Evolutionary conservation across 1,140 invertebrate genomes (phyloP).

Genomic region (Caenorhabditis briggsae): DNA sequence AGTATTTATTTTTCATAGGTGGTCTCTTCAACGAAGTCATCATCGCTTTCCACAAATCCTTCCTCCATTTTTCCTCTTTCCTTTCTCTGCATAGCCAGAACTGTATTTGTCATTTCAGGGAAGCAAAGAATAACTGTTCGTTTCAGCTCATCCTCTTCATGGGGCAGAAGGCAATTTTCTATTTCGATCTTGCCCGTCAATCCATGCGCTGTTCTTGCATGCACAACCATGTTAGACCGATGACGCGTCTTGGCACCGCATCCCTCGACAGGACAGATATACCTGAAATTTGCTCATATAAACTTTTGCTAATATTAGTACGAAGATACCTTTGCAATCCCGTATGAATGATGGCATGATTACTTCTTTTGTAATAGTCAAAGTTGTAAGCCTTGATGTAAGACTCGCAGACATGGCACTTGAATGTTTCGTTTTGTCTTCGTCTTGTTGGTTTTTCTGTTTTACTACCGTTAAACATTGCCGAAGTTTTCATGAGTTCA

Average conservation of each 20-base stretch:
- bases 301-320: not conserved
- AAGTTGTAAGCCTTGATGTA: constrained; percentile 21
- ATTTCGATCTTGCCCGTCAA: not conserved
- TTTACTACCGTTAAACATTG: not conserved
- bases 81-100: not conserved
- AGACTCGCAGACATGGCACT: constrained; percentile 14
- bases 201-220: constrained; percentile 17
- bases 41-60: not conserved
- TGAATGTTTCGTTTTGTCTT: constrained; percentile 2
- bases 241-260: constrained; percentile 26
- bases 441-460: not conserved
- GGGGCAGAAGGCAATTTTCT: constrained; percentile 3
- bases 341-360: constrained; percentile 42
- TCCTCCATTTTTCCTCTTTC: not conserved
- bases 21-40: not conserved
- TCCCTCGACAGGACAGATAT: not conserved
- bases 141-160: constrained; percentile 29
- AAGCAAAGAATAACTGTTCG: constrained; percentile 4
- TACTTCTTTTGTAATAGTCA: constrained; percentile 43
- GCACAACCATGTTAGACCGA: constrained; percentile 31
- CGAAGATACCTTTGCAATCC: constrained; percentile 7
- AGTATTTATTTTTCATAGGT: too few relatives aligned
- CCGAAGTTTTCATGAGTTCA: not conserved
- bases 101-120: constrained; percentile 8
- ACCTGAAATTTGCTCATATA: not conserved